phyloP scores from a whole-genome alignment of 1,140 invertebrate species.

The Arion vulgaris region DNA sequence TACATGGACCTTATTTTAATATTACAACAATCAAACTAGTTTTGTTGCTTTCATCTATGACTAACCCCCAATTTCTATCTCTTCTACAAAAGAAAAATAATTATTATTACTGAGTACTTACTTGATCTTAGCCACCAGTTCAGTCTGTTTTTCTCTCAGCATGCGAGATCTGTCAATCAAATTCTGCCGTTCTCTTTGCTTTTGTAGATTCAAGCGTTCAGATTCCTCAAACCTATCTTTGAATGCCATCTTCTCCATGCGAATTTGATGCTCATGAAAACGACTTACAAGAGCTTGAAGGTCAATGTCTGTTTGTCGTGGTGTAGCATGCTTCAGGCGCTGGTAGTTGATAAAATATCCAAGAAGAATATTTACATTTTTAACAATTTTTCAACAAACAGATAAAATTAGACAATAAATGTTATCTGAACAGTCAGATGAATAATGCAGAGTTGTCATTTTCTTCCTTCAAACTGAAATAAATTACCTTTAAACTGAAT shows the following conservation, averaged over 20 bases:
- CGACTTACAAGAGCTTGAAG: constrained; percentile 62
- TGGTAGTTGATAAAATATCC: constrained; percentile 37
- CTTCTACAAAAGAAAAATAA: no score
- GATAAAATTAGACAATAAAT: no score
- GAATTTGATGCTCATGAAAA: constrained; percentile 70
- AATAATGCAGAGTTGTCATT: no score
- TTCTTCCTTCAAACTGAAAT: no score
- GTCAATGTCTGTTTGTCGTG: constrained; percentile 71
- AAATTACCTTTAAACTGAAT: no score
- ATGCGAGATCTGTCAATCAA: constrained; percentile 63
- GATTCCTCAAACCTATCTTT: constrained; percentile 67
- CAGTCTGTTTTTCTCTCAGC: constrained; percentile 66
- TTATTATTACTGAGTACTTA: no score
- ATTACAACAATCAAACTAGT: no score
- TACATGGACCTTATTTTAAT: no score
- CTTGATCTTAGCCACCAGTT: constrained; percentile 72
- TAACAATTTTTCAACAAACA: background rate
- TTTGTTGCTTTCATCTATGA: no score
- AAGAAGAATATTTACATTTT: background rate
- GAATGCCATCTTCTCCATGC: constrained; percentile 70
- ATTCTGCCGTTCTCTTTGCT: constrained; percentile 63
- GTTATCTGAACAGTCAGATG: no score
- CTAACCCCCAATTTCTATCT: no score
- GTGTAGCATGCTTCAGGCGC: constrained; percentile 70
- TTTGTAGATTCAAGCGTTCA: constrained; percentile 60